Percentiles rank a stretch among this genome's conserved stretches.
Evolutionary conservation across 2,888 invertebrate species (phyloP).

Genomic region (Temnothorax rugatulus): DNA sequence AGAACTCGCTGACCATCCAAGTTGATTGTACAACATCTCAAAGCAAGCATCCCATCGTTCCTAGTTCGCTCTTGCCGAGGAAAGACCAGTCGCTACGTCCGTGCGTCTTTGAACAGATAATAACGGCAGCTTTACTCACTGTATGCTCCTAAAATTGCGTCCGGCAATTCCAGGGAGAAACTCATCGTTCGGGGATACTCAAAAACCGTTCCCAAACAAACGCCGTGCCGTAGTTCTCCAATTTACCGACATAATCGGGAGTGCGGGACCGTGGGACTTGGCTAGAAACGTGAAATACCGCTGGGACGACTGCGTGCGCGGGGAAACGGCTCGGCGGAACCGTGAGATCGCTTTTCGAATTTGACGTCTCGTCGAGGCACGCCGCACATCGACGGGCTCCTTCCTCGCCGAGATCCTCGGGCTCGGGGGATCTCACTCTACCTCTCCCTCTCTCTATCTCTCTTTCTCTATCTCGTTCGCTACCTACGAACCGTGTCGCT

Average conservation of each 20-base stretch:
- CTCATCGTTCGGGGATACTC: slow-evolving; percentile 63
- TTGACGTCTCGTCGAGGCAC: slow-evolving; percentile 42
- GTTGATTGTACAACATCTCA: background rate
- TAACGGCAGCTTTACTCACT: slow-evolving; percentile 59
- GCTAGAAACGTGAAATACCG: slow-evolving; percentile 39
- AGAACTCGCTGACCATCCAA: background rate
- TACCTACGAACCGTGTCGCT: slow-evolving; percentile 51
- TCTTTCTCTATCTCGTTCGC: slow-evolving; percentile 10
- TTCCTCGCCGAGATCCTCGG: slow-evolving; percentile 22
- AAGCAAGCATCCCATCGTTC: background rate
- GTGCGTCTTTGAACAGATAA: too few relatives aligned
- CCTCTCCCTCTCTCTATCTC: background rate
- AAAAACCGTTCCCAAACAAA: slow-evolving; percentile 40
- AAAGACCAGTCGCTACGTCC: background rate
- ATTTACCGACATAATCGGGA: slow-evolving; percentile 46
- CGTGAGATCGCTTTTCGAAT: slow-evolving; percentile 29
- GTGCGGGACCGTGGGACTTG: slow-evolving; percentile 12
- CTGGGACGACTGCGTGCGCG: slow-evolving; percentile 17
- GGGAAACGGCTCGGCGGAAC: slow-evolving; percentile 22
- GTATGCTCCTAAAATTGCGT: slow-evolving; percentile 60
- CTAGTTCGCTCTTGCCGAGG: background rate
- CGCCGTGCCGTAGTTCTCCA: slow-evolving; percentile 47
- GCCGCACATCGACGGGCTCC: slow-evolving; percentile 60
- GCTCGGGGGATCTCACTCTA: too few relatives aligned
- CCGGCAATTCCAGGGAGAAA: slow-evolving; percentile 40